Base-by-base conservation (phyloP, 2,797 vertebrate genomes). In the Glossophaga mutica region DNA sequence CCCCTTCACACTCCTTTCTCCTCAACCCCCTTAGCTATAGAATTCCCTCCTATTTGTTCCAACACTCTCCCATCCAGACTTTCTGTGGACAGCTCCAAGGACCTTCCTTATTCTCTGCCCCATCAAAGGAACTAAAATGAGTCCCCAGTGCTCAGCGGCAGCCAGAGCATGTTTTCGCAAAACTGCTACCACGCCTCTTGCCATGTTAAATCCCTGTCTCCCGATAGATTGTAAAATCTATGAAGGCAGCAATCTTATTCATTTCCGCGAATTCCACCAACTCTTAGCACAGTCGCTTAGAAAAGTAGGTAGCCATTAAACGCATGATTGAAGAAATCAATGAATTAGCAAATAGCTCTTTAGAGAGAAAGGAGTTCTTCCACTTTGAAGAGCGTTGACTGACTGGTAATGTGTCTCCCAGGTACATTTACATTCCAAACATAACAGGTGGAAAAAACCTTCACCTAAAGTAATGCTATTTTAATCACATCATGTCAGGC, bases 381-480 rank as follows among this genome's bases (percentile, higher is more conserved):
- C 50, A 74, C 71, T 67, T 82, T 78, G 73, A 94, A 94, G 76
- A 70, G 37, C 48, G 21, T 71, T 68, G 76, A 71, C 59, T 65
- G 68, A 52, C 50, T 37, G 18, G 55, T 42, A 65, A 59, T 10
- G 8, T 59, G 62, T 39, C 29, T 70, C 29, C n/a, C 71, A 91
- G 85, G 22, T 83, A 42, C 52, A 68, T 90, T 92, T 94, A 39
- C 46, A 73, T 96, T 92, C 73, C 46, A 73, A 87, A 62, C 90
- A 19, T 59, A 90, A 44, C 57, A 87, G 67, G 84, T 90, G n/a
- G n/a, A 48, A 90, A 73, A 91, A 90, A 55, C 29, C 55, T 78
- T 73, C 59, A 84, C 59, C 37, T 92, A 88, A 87, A 86, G 39
- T 55, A 67, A 85, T 79, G 70, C 19, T 90, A 29, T 84, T 97